These are phyloP conservation scores for Entomobrya proxima DNA, from an alignment of 2,888 invertebrate species.

Conservation along the genomic window DNA sequence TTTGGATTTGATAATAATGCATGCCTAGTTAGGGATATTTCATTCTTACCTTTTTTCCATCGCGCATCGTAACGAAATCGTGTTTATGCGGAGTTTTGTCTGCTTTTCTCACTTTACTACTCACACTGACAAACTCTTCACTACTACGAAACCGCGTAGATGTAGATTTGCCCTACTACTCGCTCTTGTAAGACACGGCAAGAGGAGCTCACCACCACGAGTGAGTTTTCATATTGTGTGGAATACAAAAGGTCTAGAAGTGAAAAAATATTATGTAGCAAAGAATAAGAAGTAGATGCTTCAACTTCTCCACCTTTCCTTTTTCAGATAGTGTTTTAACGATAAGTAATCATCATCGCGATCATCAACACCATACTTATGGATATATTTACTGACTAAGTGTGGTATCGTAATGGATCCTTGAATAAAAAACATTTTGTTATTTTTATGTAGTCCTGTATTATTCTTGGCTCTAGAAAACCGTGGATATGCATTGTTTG, in stretches of 20 bases:
- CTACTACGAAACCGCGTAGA: background rate
- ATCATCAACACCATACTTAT: background rate
- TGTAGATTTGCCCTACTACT: no score
- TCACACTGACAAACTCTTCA: background rate
- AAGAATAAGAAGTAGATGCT: background rate
- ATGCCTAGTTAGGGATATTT: background rate
- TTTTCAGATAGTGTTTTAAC: slow-evolving; percentile 42
- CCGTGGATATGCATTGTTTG: background rate
- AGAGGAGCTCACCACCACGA: background rate
- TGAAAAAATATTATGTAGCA: slow-evolving; percentile 6
- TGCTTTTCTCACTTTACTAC: slow-evolving; percentile 13
- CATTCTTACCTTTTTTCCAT: slow-evolving; percentile 5
- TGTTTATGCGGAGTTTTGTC: background rate
- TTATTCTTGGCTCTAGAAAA: background rate
- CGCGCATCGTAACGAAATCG: background rate
- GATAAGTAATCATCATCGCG: slow-evolving; percentile 44
- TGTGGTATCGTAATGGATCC: slow-evolving; percentile 7
- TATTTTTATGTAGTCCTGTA: background rate
- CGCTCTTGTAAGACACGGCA: no score
- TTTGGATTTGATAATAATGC: background rate
- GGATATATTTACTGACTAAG: background rate
- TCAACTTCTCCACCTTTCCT: slow-evolving; percentile 43
- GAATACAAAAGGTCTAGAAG: slow-evolving; percentile 6
- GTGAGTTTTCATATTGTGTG: slow-evolving; percentile 9
- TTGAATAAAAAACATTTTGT: background rate